Percentiles rank a stretch among this genome's conserved stretches.
phyloP scores from a whole-genome alignment of 2,888 invertebrate species.

The Ochropleura plecta region DNA sequence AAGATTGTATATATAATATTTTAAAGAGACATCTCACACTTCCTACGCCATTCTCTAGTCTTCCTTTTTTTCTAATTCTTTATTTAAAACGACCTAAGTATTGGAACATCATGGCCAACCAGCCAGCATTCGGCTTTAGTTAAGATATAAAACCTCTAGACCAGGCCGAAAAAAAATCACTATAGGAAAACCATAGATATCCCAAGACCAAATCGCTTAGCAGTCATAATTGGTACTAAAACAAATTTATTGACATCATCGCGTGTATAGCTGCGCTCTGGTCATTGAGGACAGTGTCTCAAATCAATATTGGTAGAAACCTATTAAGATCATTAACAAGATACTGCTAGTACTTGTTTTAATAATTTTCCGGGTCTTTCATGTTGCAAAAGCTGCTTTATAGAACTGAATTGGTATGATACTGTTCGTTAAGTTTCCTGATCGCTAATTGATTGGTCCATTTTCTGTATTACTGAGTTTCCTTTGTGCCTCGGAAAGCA shows the following conservation, averaged over 20 bases:
- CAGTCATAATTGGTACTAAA: neutral
- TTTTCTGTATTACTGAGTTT: constrained; percentile 15
- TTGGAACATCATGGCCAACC: no score
- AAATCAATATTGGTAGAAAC: constrained; percentile 47
- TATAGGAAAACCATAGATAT: no score
- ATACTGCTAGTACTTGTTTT: constrained; percentile 43
- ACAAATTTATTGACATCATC: neutral
- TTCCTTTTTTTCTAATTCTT: no score
- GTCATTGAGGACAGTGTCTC: constrained; percentile 15
- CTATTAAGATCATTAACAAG: constrained; percentile 56
- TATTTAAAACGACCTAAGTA: no score
- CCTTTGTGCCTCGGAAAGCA: no score
- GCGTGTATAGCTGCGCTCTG: neutral
- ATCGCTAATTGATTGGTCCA: constrained; percentile 32
- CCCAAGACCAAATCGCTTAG: neutral
- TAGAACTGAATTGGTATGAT: constrained; percentile 25
- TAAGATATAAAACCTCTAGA: no score
- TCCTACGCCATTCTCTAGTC: no score
- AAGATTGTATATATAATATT: no score
- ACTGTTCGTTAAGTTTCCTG: constrained; percentile 47
- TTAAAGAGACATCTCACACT: no score
- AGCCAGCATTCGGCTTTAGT: no score
- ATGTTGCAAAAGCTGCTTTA: constrained; percentile 37
- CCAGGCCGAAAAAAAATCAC: no score
- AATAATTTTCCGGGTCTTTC: constrained; percentile 62